These are phyloP conservation scores for Lampris megalopsis DNA, from an alignment of 2,113 vertebrate species.

Conservation along the genomic window DNA sequence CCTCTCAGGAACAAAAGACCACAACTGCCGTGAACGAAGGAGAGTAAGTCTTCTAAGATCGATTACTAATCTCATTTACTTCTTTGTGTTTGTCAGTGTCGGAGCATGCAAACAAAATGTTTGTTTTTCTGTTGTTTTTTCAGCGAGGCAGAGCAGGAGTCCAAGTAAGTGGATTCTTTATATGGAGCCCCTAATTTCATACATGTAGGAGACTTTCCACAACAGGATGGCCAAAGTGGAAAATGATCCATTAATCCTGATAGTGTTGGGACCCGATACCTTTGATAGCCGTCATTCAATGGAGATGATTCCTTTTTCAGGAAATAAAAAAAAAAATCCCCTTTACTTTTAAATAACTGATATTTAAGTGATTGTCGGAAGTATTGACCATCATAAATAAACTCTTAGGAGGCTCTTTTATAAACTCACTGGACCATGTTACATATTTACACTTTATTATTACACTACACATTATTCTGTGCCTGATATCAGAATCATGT, in stretches of 20 bases:
- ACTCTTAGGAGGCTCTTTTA: too few relatives aligned
- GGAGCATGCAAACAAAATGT: not conserved
- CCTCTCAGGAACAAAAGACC: too few relatives aligned
- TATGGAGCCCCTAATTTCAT: too few relatives aligned
- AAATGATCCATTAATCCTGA: not conserved
- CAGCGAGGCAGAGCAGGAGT: conserved; percentile 42
- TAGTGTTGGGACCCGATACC: not conserved
- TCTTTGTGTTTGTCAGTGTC: not conserved
- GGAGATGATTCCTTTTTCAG: not conserved
- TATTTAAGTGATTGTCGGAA: too few relatives aligned
- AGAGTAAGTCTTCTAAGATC: not conserved
- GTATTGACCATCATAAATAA: too few relatives aligned
- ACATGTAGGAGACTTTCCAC: not conserved
- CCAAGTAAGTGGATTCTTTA: conserved; percentile 57
- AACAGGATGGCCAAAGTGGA: not conserved
- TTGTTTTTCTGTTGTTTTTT: not conserved
- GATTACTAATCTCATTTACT: not conserved
- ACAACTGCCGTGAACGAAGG: too few relatives aligned
- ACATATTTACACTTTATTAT: too few relatives aligned
- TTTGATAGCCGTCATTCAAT: not conserved
- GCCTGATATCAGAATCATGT: too few relatives aligned
- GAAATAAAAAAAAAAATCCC: too few relatives aligned
- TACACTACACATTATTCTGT: too few relatives aligned
- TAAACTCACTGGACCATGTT: too few relatives aligned
- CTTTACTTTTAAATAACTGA: too few relatives aligned